A percentile compares a stretch with the other conserved stretches of the same genome.
Evolutionary conservation across 2,797 vertebrate genomes (phyloP).

Genomic region (Sandelia bainsii): DNA sequence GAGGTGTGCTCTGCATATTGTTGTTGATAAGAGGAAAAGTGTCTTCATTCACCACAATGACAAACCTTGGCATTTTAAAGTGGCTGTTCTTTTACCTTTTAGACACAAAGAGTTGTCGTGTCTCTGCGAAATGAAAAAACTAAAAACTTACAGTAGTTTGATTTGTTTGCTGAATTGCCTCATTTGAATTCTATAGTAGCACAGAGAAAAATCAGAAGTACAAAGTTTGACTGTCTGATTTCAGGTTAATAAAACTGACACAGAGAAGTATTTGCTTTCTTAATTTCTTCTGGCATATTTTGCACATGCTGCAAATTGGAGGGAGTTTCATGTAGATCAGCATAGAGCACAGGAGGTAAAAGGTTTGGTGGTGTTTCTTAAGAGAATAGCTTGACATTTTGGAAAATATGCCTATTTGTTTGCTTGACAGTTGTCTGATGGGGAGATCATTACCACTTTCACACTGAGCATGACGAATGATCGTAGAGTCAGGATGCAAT

Average conservation of each 20-base stretch:
- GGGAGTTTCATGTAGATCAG: not conserved
- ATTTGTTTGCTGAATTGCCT: constrained; percentile 26
- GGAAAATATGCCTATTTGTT: constrained; percentile 1
- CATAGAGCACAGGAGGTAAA: not conserved
- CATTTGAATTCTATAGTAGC: constrained; percentile 22
- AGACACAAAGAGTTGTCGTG: constrained; percentile 6
- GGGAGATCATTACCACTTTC: not conserved
- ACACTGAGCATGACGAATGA: not conserved
- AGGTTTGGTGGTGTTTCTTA: not conserved
- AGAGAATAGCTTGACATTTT: not conserved
- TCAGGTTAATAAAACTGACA: constrained; percentile 16
- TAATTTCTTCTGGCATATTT: constrained; percentile 4
- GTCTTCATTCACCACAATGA: constrained; percentile 61
- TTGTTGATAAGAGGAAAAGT: constrained; percentile 62
- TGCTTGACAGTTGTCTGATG: not conserved
- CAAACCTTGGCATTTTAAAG: constrained; percentile 53
- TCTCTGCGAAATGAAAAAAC: constrained; percentile 13
- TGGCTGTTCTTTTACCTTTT: constrained; percentile 41
- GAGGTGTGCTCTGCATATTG: constrained; percentile 71
- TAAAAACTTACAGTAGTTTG: not conserved
- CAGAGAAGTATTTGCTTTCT: not conserved
- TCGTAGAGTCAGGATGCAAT: not conserved
- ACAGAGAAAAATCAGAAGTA: constrained; percentile 7
- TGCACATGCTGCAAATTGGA: constrained; percentile 1
- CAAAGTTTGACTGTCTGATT: constrained; percentile 27